These are phyloP conservation scores for Pseudopleuronectes americanus DNA, from an alignment of 2,797 vertebrate genomes.

Conservation along the genomic window DNA sequence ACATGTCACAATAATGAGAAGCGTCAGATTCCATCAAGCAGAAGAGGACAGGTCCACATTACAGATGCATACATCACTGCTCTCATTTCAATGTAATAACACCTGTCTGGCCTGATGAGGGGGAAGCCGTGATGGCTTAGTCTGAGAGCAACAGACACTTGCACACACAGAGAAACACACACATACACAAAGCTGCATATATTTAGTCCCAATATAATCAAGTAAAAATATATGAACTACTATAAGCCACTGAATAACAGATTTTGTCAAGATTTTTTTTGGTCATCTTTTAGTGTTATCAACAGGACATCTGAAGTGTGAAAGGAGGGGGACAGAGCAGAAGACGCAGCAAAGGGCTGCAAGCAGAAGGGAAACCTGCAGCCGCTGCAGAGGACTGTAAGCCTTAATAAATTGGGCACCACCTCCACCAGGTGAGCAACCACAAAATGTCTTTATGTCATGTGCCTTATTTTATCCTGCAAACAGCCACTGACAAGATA, in stretches of 20 bases:
- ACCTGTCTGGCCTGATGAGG: slow-evolving; percentile 77
- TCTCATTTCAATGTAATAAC: slow-evolving; percentile 82
- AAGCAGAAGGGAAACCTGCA: too few species aligned
- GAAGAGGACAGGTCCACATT: slow-evolving; percentile 79
- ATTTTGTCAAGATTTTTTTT: slow-evolving; percentile 1
- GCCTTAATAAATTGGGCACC: too few species aligned
- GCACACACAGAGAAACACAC: not conserved
- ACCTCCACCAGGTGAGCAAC: too few species aligned
- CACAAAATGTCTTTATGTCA: not conserved
- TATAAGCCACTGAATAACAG: slow-evolving; percentile 9
- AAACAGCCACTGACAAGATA: not conserved
- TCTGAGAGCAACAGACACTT: slow-evolving; percentile 46
- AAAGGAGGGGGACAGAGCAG: too few species aligned
- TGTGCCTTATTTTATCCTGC: not conserved
- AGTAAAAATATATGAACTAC: slow-evolving; percentile 28
- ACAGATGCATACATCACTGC: slow-evolving; percentile 80
- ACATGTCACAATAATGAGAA: slow-evolving; percentile 72
- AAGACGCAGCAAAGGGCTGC: too few species aligned
- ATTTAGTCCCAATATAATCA: too few species aligned
- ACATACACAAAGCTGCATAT: too few species aligned
- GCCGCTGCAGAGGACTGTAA: too few species aligned
- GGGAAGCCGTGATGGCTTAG: slow-evolving; percentile 66
- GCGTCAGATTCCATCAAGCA: slow-evolving; percentile 76
- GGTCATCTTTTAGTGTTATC: too few species aligned
- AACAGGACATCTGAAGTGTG: too few species aligned